Conservation (phyloP, 2,797 vertebrate species). For the Hephaestus fuliginosus region DNA sequence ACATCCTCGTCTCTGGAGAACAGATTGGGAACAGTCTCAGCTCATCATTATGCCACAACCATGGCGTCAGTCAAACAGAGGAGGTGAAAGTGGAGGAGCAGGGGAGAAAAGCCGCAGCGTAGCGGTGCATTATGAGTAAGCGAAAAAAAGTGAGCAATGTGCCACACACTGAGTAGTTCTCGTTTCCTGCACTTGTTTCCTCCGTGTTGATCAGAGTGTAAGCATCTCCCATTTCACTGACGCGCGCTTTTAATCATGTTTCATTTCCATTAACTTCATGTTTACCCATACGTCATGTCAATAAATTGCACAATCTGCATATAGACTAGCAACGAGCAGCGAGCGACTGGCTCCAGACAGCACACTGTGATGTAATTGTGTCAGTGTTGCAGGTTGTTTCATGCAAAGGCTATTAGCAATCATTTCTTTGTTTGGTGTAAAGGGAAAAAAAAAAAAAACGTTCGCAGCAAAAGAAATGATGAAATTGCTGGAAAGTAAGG, state of each 20-base stretch:
- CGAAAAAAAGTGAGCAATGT: neutral
- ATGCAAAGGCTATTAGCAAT: slow-evolving; percentile 47
- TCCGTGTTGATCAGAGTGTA: slow-evolving; percentile 21
- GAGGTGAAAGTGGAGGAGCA: slow-evolving; percentile 32
- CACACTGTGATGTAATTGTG: slow-evolving; percentile 41
- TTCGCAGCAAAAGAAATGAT: slow-evolving; percentile 54
- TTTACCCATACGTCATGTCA: neutral
- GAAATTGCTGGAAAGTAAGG: slow-evolving; percentile 52
- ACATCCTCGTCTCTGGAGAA: slow-evolving; percentile 56
- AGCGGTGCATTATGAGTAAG: neutral
- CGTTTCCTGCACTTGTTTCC: slow-evolving; percentile 24
- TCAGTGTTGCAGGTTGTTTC: slow-evolving; percentile 47
- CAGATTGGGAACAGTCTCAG: slow-evolving; percentile 56
- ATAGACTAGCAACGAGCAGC: slow-evolving; percentile 5
- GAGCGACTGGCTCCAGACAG: slow-evolving; percentile 21
- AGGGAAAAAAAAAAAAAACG: slow-evolving; percentile 10
- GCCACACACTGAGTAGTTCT: neutral
- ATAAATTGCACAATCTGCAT: slow-evolving; percentile 26
- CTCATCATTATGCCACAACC: slow-evolving; percentile 66
- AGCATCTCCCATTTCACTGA: slow-evolving; percentile 13
- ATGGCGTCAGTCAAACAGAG: slow-evolving; percentile 53
- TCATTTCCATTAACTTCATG: slow-evolving; percentile 35
- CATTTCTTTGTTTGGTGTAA: slow-evolving; percentile 39
- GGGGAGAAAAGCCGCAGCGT: slow-evolving; percentile 1
- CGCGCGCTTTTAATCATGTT: slow-evolving; percentile 29